Conservation (phyloP, 2,888 invertebrate species). For the Elegia similella region DNA sequence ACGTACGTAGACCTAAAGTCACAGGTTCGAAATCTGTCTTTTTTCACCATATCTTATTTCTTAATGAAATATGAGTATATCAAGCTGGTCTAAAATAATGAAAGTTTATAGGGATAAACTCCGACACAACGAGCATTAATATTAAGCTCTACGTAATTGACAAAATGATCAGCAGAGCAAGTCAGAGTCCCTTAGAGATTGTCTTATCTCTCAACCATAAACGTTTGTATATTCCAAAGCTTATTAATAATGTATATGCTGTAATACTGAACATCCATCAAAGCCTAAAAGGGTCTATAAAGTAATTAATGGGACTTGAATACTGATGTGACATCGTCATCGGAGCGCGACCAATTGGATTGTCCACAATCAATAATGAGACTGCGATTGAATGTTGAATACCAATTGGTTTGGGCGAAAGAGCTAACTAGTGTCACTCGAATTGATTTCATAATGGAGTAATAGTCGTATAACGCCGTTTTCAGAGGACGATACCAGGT, state of each 20-base stretch:
- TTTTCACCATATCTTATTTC: no score
- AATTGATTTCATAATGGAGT: no score
- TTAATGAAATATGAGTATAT: no score
- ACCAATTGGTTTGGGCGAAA: constrained; percentile 19
- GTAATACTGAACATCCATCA: neutral
- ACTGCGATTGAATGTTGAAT: constrained; percentile 21
- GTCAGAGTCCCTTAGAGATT: neutral
- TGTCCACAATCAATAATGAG: constrained; percentile 23
- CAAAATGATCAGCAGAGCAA: neutral
- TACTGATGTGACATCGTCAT: constrained; percentile 19
- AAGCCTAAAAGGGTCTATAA: constrained; percentile 4
- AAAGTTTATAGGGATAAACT: no score
- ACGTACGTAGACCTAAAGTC: no score
- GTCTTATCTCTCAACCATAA: neutral
- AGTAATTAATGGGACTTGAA: constrained; percentile 12
- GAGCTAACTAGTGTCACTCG: constrained; percentile 11
- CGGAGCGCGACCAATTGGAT: constrained; percentile 20
- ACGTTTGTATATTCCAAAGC: neutral
- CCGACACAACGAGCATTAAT: no score
- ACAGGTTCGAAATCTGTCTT: no score
- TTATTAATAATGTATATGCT: neutral
- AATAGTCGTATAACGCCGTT: no score
- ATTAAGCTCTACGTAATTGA: no score
- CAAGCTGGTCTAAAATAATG: no score
- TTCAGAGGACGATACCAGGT: no score